Conservation (phyloP, 37 sponge, comb jelly and placozoan genomes). For the Bolinopsis microptera region DNA sequence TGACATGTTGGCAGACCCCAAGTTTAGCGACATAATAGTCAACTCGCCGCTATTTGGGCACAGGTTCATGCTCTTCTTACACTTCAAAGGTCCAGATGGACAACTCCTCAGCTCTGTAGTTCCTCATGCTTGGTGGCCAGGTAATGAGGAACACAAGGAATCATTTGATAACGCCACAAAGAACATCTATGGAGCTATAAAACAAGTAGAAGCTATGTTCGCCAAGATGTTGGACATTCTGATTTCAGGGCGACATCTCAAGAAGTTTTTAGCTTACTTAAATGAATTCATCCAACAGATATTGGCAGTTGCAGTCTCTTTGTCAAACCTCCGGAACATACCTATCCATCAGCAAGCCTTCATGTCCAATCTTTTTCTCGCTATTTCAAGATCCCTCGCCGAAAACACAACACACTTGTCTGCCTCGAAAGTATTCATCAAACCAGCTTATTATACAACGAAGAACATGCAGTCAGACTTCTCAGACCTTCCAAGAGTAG, state of each 20-base stretch:
- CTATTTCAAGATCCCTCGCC: constrained; percentile 18
- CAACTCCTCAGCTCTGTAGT: constrained; percentile 8
- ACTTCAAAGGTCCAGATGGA: constrained; percentile 51
- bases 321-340: constrained; percentile 21
- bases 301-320: neutral
- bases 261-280: neutral
- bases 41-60: constrained; percentile 21
- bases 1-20: constrained; percentile 39
- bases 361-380: constrained; percentile 50
- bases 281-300: constrained; percentile 29
- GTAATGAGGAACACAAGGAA: constrained; percentile 28
- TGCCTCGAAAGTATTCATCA: constrained; percentile 21
- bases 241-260: neutral
- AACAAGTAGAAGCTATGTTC: constrained; percentile 54
- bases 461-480: neutral
- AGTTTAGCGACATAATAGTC: constrained; percentile 13
- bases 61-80: constrained; percentile 23
- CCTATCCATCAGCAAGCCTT: constrained; percentile 58
- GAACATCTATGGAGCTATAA: constrained; percentile 15
- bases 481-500: neutral
- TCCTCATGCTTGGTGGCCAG: constrained; percentile 51
- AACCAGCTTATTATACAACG: neutral
- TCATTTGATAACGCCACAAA: neutral
- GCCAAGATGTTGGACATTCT: constrained; percentile 43
- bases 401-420: neutral